phyloP scores from a whole-genome alignment of 2,888 invertebrate species.

The Ceratothoa steindachneri region DNA sequence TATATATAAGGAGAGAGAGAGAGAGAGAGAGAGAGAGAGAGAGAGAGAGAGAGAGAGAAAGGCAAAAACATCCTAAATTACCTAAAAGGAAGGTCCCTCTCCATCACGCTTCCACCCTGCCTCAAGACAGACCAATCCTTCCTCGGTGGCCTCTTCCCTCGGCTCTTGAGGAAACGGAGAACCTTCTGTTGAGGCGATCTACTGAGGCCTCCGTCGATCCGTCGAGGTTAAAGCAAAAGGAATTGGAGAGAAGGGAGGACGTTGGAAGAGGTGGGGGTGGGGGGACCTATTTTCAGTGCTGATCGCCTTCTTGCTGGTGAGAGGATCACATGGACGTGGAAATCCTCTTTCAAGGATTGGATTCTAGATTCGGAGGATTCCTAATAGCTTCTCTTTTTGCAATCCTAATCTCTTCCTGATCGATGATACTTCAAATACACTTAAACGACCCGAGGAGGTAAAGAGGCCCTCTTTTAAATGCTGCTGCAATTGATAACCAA shows the following conservation, averaged over 20 bases:
- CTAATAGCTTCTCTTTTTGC: not conserved
- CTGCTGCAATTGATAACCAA: not conserved
- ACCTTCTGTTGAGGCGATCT: no score
- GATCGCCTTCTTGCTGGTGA: no score
- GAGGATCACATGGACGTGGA: not conserved
- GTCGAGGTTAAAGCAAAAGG: no score
- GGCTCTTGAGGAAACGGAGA: no score
- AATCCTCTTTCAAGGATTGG: slow-evolving; percentile 1
- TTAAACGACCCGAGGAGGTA: not conserved
- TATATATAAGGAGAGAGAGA: not conserved
- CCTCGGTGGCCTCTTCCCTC: no score
- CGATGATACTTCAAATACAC: not conserved
- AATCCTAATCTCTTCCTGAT: not conserved
- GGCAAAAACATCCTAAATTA: no score
- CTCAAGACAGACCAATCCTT: no score
- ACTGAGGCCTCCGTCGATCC: no score
- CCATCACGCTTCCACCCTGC: no score
- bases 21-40: not conserved
- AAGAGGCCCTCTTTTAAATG: not conserved
- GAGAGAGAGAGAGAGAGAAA: not conserved
- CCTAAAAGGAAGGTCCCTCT: no score
- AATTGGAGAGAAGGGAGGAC: not conserved
- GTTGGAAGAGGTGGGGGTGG: not conserved
- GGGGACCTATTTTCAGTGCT: not conserved
- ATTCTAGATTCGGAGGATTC: not conserved